A percentile compares a stretch with the other conserved stretches of the same genome.
phyloP scores from a whole-genome alignment of 2,113 vertebrate species.

The Beaufortia kweichowensis region DNA sequence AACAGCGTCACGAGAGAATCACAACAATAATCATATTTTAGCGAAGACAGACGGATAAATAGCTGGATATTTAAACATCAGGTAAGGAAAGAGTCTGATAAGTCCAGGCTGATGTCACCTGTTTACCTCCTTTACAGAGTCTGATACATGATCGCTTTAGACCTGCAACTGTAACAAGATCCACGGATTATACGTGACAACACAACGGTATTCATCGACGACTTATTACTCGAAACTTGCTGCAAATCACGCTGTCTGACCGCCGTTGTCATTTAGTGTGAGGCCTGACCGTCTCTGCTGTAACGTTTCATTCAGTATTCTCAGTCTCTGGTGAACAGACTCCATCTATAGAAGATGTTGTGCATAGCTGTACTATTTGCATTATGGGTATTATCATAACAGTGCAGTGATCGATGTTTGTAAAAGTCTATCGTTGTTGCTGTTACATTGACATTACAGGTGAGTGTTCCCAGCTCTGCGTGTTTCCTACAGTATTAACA shows the following conservation, averaged over 20 bases:
- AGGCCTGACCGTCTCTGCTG: constrained; percentile 24
- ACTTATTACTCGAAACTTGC: too few relatives aligned
- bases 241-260: constrained; percentile 1
- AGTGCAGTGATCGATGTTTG: background rate
- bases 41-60: constrained; percentile 2
- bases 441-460: background rate
- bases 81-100: constrained; percentile 9
- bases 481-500: background rate
- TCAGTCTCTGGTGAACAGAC: background rate
- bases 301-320: background rate
- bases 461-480: background rate
- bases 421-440: background rate
- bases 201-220: background rate
- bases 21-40: constrained; percentile 15
- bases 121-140: constrained; percentile 19
- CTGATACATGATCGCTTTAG: background rate
- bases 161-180: background rate
- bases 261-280: background rate
- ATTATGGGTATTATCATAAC: background rate
- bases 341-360: background rate
- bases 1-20: constrained; percentile 4
- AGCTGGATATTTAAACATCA: constrained; percentile 7
- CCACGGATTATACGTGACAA: constrained; percentile 2
- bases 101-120: constrained; percentile 26
- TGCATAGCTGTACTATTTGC: background rate